Conservation (phyloP, 2,888 invertebrate species). For the Acanthosepion lycidas region DNA sequence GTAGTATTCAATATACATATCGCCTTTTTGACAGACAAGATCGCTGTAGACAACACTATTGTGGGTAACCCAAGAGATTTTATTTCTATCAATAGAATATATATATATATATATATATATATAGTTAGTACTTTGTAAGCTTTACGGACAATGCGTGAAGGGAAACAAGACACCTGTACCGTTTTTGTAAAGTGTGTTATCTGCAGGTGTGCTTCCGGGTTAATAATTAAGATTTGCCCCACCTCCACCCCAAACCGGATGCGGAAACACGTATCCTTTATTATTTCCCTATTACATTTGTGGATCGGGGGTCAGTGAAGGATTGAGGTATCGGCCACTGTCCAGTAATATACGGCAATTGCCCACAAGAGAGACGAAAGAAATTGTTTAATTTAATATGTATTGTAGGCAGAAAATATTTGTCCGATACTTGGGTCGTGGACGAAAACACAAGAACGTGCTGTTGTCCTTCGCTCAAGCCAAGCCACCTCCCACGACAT, state of each 20-base stretch:
- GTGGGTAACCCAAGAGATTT: too few species aligned
- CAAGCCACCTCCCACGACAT: neutral
- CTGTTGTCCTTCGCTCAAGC: neutral
- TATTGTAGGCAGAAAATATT: neutral
- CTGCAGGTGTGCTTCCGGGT: neutral
- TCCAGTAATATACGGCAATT: neutral
- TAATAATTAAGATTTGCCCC: neutral
- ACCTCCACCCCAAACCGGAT: neutral
- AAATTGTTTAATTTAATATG: neutral
- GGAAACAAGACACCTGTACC: neutral
- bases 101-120: too few species aligned
- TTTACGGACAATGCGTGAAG: too few species aligned
- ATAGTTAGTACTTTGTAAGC: too few species aligned
- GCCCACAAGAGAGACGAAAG: too few species aligned
- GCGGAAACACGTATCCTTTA: slow-evolving; percentile 1
- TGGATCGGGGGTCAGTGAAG: neutral
- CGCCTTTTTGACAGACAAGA: too few species aligned
- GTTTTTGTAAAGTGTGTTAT: neutral
- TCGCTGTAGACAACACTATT: too few species aligned
- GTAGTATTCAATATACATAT: too few species aligned
- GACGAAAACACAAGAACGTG: neutral
- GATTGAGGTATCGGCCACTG: neutral
- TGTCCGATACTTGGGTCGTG: neutral
- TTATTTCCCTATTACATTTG: neutral
- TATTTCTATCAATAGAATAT: too few species aligned